Conservation (phyloP, 2,888 invertebrate genomes). For the Eremobia ochroleuca region DNA sequence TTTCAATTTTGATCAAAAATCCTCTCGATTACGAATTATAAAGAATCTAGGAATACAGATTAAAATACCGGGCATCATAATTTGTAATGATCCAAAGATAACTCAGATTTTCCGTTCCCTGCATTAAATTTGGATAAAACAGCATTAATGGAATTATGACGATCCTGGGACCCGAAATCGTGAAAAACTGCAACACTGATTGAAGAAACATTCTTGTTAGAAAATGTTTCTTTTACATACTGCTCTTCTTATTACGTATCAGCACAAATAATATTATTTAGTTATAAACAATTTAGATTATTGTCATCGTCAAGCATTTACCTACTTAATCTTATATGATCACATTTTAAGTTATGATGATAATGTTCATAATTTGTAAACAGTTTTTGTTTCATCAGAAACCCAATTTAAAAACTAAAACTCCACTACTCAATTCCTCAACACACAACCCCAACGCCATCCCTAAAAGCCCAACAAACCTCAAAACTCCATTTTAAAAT, state of each 20-base stretch:
- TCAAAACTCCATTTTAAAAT: too few relatives aligned
- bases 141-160: conserved; percentile 42
- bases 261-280: background rate
- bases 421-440: background rate
- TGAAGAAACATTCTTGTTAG: conserved; percentile 3
- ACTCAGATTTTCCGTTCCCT: conserved; percentile 33
- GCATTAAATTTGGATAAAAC: conserved; percentile 44
- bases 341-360: background rate
- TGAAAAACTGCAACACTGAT: conserved; percentile 12
- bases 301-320: background rate
- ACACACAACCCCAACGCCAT: background rate
- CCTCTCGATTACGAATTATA: background rate
- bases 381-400: background rate
- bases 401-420: background rate
- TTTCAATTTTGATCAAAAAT: background rate
- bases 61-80: conserved; percentile 2
- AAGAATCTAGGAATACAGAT: conserved; percentile 15
- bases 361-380: background rate
- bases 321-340: background rate
- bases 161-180: background rate
- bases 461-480: background rate
- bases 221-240: background rate
- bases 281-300: background rate
- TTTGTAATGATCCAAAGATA: conserved; percentile 43
- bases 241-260: background rate